Evolutionary conservation across 1,140 invertebrate genomes (phyloP), one percentile per base, ranked within the genome.

Genomic region (Stegodyphus mimosarum): DNA sequence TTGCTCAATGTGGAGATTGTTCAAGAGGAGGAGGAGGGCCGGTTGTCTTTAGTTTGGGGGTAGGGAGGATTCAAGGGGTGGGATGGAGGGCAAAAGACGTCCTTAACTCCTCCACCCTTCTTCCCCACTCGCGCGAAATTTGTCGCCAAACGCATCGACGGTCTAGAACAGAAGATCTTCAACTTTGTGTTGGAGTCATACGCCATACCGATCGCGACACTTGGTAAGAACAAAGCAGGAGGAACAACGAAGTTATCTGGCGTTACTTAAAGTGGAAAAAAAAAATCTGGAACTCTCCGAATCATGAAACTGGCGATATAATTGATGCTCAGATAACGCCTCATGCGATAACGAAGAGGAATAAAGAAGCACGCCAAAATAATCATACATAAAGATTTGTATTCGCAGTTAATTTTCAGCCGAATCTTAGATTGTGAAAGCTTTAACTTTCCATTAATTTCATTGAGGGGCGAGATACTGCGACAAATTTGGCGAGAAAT

Each of bases 1-100:
- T 66, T 49, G 49, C 73, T 84, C 81, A 84, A 84, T 75, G 80
- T 66, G 53, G 78, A 81, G 78, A 81, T 81, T 81, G 78, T 81
- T 81, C 69, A 49, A 72, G 55, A 79, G 80, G 67, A 60, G 33
- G 33, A 33, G 55, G n/a, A 67, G 64, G n/a, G 17, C 64, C 17
- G 7, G 52, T 18, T 50, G 53, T n/a, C 17, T 18, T 33, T 64
- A 6, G 13, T 13, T 48, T 18, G 80, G 49, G 64, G 60, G 50
- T n/a, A 6, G 13, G n/a, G 71, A 51, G n/a, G 71, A 10, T 53
- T 15, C 13, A 73, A 71, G 15, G 9, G 15, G 15, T 9, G 55
- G 55, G 55, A 15, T 60, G 55, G 55, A 60, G 55, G 55, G 15
- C 33, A 60, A 15, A 15, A 15, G 9, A 60, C 15, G 55, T 60